These are phyloP conservation scores for Leguminivora glycinivorella DNA, from an alignment of 1,140 invertebrate genomes.

Conservation along the genomic window DNA sequence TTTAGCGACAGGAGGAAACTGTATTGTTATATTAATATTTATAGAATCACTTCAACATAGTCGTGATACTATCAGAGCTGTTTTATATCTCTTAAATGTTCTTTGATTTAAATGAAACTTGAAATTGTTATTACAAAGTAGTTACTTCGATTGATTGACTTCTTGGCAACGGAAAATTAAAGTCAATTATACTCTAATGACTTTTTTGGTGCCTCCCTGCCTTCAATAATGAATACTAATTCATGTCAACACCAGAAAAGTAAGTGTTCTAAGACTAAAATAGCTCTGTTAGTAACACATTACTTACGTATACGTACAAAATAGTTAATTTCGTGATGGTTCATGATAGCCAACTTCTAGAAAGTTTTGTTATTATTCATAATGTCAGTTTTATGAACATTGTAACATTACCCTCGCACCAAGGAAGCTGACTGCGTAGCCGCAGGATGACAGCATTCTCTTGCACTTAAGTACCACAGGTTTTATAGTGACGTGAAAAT, in stretches of 20 bases:
- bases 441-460: background rate
- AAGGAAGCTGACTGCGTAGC: background rate
- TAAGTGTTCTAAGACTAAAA: background rate
- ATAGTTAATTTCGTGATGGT: background rate
- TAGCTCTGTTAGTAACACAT: background rate
- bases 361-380: constrained; percentile 4
- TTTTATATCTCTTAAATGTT: background rate
- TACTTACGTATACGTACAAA: constrained; percentile 11
- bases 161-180: too few species aligned
- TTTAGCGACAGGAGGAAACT: background rate
- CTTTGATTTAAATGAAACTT: background rate
- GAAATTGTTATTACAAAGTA: too few species aligned
- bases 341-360: background rate
- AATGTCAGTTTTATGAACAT: constrained; percentile 14
- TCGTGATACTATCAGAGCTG: background rate
- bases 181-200: too few species aligned
- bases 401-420: background rate
- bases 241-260: too few species aligned
- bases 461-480: background rate
- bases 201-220: too few species aligned
- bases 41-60: background rate
- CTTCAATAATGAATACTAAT: too few species aligned
- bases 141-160: too few species aligned
- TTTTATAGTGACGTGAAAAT: too few species aligned
- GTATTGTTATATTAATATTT: constrained; percentile 4